Evolutionary conservation across 2,888 invertebrate genomes (phyloP), one percentile per base, ranked within the genome.

Genomic region (Galeruca laticollis): DNA sequence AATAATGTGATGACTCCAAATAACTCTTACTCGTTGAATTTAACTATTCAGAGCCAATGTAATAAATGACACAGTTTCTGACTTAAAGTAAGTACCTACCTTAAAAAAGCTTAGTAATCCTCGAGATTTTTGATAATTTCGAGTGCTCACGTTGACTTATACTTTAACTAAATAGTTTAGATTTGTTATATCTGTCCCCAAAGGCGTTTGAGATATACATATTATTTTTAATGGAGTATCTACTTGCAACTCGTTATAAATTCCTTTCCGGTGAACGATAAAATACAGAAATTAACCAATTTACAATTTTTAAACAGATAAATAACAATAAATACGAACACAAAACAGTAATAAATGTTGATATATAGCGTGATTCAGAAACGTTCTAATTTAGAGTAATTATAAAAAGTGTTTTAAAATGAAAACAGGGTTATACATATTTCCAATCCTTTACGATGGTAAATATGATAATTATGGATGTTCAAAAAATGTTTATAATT

Each of bases 1-100:
- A 61, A 62, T 62, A 62, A 62, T 62, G 33, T 61, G 62, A 52
- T 62, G 62, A 62, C 31, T 47, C 8, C 18, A 47, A 47, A 47
- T 10, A 47, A 47, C 9, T 9, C 10, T 47, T 37, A 2, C 37
- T 37, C 13, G 1, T 37, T 37, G 37, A 37, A 37, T 10, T 9
- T 37, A 9, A 18, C 47, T 47, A 47, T 47, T 47, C 47, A 10
- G 8, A 47, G 15, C 47, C 18, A 10, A 47, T 47, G 9, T 2
- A 47, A 18, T 18, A 47, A 6, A 9, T 37, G 37, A 37, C 33
- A 33, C 6, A 37, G 37, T 13, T 47, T 47, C 18, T 9, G 18
- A 47, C 8, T n/a, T 43, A 26, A 5, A 26, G 26, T n/a, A n/a
- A 37, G 37, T 13, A 15, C 15, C 18, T 9, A 9, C 15, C 8